Base-by-base conservation (phyloP, 2,113 vertebrate genomes). In the Nycticryphes semicollaris region DNA sequence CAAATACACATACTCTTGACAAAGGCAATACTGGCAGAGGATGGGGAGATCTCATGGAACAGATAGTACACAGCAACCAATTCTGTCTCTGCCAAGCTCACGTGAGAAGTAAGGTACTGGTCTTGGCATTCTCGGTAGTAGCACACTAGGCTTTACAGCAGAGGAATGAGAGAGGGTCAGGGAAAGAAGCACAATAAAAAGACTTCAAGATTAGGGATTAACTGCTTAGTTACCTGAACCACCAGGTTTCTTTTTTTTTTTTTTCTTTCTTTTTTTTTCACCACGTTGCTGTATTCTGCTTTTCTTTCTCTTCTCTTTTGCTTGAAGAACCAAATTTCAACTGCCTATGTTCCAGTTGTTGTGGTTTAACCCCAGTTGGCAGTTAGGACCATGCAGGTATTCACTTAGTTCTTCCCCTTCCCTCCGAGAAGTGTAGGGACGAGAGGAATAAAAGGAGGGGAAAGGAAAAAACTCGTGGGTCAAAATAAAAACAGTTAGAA, bases 231-330 rank as follows among this genome's bases (percentile, higher is more conserved):
- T 72, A 72, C 12, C 12, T 53, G 30, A 62, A 12, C 5, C 14
- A 62, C 3, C 27, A 41, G 7, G 3, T 47, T 45, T 20, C 15
- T 39, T 63, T 43, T 11, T 11, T 39, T 39, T 39, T 39, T 39
- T 9, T 39, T 39, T 39, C 12, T 39, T 39, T 39, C 9, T 9
- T 39, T 39, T 47, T 45, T 20, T 14, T 39, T 63, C 14, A 4
- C 6, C 0, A 15, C n/a, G 20, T 43, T 86, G 39, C 21, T 0
- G 0, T 12, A 74, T 35, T 6, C 33, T 73, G 16, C 7, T 51
- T 23, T 57, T 53, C 22, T 67, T 64, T 67, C 15, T 47, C 22
- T 72, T 80, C 7, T 37, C 3, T 53, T 80, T 84, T 59, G 69
- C 54, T 66, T 48, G 24, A 69, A 59, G 1, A 33, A 2, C 4